phyloP scores from a whole-genome alignment of 1,140 invertebrate species.

The Caenorhabditis tropicalis region DNA sequence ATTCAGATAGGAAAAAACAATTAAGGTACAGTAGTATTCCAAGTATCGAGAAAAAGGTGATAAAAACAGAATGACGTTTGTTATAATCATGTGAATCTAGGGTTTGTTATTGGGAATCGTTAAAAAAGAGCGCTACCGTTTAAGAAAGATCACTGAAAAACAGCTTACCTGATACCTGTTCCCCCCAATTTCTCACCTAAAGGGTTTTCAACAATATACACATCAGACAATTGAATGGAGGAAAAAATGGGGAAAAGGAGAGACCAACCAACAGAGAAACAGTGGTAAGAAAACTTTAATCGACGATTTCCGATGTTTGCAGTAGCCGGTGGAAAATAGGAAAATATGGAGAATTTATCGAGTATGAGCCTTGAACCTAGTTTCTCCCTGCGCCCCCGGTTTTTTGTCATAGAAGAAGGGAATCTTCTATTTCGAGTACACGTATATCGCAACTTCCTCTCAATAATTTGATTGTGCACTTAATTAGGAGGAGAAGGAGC shows the following conservation, averaged over 20 bases:
- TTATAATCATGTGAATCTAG: no score
- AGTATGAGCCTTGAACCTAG: not conserved
- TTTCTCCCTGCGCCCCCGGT: not conserved
- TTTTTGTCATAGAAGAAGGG: not conserved
- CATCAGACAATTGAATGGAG: not conserved
- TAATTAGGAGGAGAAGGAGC: constrained; percentile 11
- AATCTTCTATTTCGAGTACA: constrained; percentile 9
- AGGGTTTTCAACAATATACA: not conserved
- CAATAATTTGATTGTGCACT: constrained; percentile 29
- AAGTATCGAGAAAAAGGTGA: no score
- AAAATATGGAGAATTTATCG: not conserved
- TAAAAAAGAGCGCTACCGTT: no score
- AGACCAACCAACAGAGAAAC: not conserved
- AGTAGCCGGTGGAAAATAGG: not conserved
- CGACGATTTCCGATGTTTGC: constrained; percentile 18
- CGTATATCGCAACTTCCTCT: not conserved
- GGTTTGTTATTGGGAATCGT: no score
- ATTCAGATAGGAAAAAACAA: no score
- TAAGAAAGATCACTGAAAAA: no score
- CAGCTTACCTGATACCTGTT: no score
- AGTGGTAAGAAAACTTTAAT: constrained; percentile 20
- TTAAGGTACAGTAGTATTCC: no score
- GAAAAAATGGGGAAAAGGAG: not conserved
- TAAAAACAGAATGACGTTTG: no score
- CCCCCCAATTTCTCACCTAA: no score